Conservation (phyloP, 2,888 invertebrate genomes). For the Synergus umbraculus region DNA sequence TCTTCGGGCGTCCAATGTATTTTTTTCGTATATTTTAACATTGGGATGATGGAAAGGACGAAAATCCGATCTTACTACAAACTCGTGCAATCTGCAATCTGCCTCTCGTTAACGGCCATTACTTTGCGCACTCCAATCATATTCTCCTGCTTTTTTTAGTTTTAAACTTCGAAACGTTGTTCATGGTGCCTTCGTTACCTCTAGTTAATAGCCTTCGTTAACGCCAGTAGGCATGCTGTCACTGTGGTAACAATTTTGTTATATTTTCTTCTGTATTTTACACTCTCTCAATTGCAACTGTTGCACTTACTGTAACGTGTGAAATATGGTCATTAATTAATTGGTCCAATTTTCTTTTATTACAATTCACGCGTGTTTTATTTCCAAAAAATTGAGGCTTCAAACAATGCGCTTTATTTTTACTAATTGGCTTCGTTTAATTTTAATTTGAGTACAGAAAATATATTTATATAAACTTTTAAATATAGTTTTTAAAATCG, state of each 20-base stretch:
- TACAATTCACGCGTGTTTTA: not conserved
- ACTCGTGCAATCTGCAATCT: slow-evolving; percentile 39
- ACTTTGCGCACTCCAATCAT: slow-evolving; percentile 46
- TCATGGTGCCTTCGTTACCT: slow-evolving; percentile 43
- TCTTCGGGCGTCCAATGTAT: too few relatives aligned
- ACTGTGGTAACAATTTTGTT: slow-evolving; percentile 22
- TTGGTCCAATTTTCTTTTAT: not conserved
- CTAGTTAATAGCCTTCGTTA: slow-evolving; percentile 61
- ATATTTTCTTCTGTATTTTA: not conserved
- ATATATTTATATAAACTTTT: too few relatives aligned
- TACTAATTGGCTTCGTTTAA: not conserved
- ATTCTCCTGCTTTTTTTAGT: slow-evolving; percentile 21
- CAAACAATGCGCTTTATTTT: not conserved
- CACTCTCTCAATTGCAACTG: not conserved
- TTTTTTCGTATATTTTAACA: not conserved
- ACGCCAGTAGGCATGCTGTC: slow-evolving; percentile 27
- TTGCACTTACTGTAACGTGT: not conserved
- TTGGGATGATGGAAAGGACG: not conserved
- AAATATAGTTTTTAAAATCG: too few relatives aligned
- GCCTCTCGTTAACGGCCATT: slow-evolving; percentile 54
- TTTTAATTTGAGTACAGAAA: too few relatives aligned
- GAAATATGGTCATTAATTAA: not conserved
- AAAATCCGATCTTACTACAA: not conserved
- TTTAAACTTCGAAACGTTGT: slow-evolving; percentile 51
- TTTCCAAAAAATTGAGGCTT: not conserved